A percentile compares a stretch with the other conserved stretches of the same genome.
These are phyloP conservation scores for Platycheirus rosarum DNA, from an alignment of 2,888 invertebrate species.

Conservation along the genomic window DNA sequence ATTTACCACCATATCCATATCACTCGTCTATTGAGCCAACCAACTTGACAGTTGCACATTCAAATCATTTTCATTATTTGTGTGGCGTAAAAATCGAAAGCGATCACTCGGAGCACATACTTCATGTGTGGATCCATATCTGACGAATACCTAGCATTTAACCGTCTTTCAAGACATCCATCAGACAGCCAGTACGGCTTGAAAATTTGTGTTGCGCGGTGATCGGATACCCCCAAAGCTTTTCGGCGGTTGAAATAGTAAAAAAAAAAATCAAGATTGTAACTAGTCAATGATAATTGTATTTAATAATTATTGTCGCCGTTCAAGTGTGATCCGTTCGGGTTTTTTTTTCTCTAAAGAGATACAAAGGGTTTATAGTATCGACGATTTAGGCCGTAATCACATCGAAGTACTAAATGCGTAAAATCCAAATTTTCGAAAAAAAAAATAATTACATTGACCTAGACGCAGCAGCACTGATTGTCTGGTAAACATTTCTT, in stretches of 20 bases:
- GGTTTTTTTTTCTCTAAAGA: not conserved
- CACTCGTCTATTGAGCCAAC: conserved; percentile 28
- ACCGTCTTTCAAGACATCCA: conserved; percentile 26
- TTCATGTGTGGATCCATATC: conserved; percentile 42
- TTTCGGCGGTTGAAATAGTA: conserved; percentile 42
- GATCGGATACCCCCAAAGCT: conserved; percentile 52
- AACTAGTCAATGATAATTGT: conserved; percentile 31
- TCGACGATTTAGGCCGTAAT: not conserved
- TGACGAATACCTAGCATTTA: conserved; percentile 48
- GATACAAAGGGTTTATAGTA: conserved; percentile 48
- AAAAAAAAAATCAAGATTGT: conserved; percentile 16
- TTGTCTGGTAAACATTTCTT: conserved; percentile 34
- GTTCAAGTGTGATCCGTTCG: conserved; percentile 34
- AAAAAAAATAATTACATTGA: conserved; percentile 49
- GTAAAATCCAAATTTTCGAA: conserved; percentile 30
- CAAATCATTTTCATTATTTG: conserved; percentile 50
- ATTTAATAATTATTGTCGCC: conserved; percentile 39
- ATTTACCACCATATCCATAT: conserved; percentile 64
- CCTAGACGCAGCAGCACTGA: conserved; percentile 43
- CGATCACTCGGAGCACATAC: conserved; percentile 57
- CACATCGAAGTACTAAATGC: conserved; percentile 35
- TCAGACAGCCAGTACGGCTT: conserved; percentile 62
- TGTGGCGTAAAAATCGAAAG: conserved; percentile 73
- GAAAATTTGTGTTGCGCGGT: conserved; percentile 67
- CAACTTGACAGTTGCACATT: conserved; percentile 71